phyloP scores from a whole-genome alignment of 2,888 invertebrate genomes.

The Phyllotreta striolata region DNA sequence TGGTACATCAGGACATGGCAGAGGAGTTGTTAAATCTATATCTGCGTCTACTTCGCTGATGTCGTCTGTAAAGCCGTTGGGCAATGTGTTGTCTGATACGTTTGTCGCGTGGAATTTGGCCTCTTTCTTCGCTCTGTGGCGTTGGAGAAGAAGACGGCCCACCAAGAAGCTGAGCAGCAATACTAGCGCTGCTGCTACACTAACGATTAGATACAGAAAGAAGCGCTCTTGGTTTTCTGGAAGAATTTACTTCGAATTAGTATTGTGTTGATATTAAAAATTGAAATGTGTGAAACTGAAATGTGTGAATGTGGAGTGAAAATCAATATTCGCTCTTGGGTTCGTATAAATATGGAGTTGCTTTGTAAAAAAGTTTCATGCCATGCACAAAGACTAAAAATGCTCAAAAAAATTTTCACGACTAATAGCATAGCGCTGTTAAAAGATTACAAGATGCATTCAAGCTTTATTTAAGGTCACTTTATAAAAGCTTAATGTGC shows the following conservation, averaged over 20 bases:
- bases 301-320: too few species aligned
- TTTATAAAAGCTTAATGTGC: conserved; percentile 2
- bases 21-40: conserved; percentile 76
- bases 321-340: not conserved
- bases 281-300: not conserved
- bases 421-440: conserved; percentile 1
- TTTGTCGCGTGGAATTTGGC: conserved; percentile 74
- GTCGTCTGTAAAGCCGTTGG: conserved; percentile 85
- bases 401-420: not conserved
- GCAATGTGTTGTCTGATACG: conserved; percentile 77
- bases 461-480: not conserved
- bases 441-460: conserved; percentile 7
- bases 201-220: conserved; percentile 84
- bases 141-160: conserved; percentile 74
- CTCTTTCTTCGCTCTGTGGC: conserved; percentile 69
- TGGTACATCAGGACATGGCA: conserved; percentile 67
- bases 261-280: conserved; percentile 26
- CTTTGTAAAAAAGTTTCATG: conserved; percentile 23
- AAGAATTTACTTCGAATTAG: conserved; percentile 23
- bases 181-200: conserved; percentile 74
- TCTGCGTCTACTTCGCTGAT: conserved; percentile 86
- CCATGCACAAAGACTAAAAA: conserved; percentile 30
- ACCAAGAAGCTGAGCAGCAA: conserved; percentile 77
- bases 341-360: not conserved
- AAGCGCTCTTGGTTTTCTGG: conserved; percentile 81